Base-by-base conservation (phyloP, 2,888 invertebrate genomes). In the Andrena fulva region DNA sequence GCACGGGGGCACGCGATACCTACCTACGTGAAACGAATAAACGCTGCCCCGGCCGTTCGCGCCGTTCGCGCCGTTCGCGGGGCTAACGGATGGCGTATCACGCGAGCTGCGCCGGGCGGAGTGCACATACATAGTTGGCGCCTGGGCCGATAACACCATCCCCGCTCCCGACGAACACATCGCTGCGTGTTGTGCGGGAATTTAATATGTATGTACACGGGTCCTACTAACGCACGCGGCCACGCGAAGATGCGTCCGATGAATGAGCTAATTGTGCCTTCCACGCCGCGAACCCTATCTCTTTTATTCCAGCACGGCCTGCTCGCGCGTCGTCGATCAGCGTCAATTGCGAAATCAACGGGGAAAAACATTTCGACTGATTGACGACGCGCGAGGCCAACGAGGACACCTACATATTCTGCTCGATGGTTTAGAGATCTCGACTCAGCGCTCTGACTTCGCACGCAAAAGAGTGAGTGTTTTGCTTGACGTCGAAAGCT, bases 211-310 rank as follows among this genome's bases (percentile, higher is more conserved):
- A 89, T 71, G 76, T 67, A 73, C 75, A 77, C 81, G 78, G 56
- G 67, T 82, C 62, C 72, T 73, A 70, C 84, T 59, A 80, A 77
- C 80, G 86, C 74, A 62, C 73, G 63, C 77, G 33, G 35, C 70
- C 77, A 80, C 68, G 66, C 52, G 33, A 75, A 66, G 83, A 87
- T 69, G 82, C 76, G 77, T 81, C 84, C 91, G 91, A 92, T 92
- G 92, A 92, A 92, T 92, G 92, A 90, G 86, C 91, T 92, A 92
- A 92, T 92, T 92, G 92, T 92, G 86, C 87, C 86, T 67, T 80
- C 75, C 73, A 56, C 70, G 69, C 73, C 77, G 73, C 66, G 54
- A 64, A 62, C 63, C 50, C 80, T 33, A n/a, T 69, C 76, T 56
- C 68, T 52, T 35, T 72, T 63, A 31, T 71, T 48, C 60, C 16